phyloP scores from a whole-genome alignment of 1,140 invertebrate species.

The Drosophila albomicans region DNA sequence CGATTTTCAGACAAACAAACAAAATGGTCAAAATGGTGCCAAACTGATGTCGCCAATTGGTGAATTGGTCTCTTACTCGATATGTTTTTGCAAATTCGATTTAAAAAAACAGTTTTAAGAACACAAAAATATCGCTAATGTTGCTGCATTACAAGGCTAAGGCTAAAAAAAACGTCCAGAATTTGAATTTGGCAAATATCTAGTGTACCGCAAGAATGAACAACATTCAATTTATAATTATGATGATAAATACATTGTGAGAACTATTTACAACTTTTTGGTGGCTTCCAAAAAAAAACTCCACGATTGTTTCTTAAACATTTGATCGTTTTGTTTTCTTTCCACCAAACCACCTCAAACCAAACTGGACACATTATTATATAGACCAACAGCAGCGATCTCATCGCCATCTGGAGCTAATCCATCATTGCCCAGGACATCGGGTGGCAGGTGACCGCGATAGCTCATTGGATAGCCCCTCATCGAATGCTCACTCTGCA shows the following conservation, averaged over 20 bases:
- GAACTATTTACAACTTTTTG: slow-evolving; percentile 62
- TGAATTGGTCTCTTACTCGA: slow-evolving; percentile 1
- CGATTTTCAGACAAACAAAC: slow-evolving; percentile 29
- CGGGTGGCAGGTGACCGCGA: slow-evolving; percentile 26
- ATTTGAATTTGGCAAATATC: slow-evolving; percentile 21
- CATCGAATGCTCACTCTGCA: slow-evolving; percentile 7
- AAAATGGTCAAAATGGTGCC: slow-evolving; percentile 42
- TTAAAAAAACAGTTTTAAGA: slow-evolving; percentile 8
- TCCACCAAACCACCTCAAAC: slow-evolving; percentile 43
- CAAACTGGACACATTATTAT: slow-evolving; percentile 72
- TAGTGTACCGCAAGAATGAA: slow-evolving; percentile 23
- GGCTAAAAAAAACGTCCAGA: slow-evolving; percentile 13
- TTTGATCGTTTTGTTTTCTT: slow-evolving; percentile 16
- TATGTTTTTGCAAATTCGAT: slow-evolving; percentile 13
- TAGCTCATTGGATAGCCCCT: slow-evolving; percentile 20
- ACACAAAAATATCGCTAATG: not conserved
- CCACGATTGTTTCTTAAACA: slow-evolving; percentile 30
- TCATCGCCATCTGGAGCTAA: slow-evolving; percentile 57
- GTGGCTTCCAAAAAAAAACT: slow-evolving; percentile 13
- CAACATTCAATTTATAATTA: slow-evolving; percentile 40
- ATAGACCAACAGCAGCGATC: slow-evolving; percentile 55
- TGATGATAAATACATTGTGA: slow-evolving; percentile 68
- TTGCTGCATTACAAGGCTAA: slow-evolving; percentile 16
- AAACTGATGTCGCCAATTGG: slow-evolving; percentile 40
- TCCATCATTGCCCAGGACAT: slow-evolving; percentile 52